These are phyloP conservation scores for Palythoa grandiflora DNA, from an alignment of 92 coral and sea anemone species.

Conservation along the genomic window DNA sequence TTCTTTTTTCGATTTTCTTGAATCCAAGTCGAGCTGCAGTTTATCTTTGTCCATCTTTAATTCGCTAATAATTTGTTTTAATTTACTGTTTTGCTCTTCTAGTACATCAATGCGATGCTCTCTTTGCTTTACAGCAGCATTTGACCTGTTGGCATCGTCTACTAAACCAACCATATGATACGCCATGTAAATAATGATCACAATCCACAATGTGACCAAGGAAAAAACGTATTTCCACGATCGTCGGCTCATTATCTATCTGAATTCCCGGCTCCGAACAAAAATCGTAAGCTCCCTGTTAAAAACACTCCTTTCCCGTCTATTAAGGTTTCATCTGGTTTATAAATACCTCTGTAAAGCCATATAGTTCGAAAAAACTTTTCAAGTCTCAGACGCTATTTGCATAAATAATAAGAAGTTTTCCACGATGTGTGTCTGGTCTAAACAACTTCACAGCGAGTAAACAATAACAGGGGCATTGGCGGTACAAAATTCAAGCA, in stretches of 20 bases:
- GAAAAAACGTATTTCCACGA: conserved; percentile 77
- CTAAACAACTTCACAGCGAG: too few relatives aligned
- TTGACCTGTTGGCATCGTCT: conserved; percentile 77
- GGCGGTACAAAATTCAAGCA: too few relatives aligned
- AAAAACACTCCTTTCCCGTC: background rate
- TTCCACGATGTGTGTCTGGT: too few relatives aligned
- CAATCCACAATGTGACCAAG: conserved; percentile 77
- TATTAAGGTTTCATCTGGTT: background rate
- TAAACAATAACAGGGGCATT: too few relatives aligned
- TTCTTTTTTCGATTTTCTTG: conserved; percentile 57
- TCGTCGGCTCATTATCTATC: conserved; percentile 61
- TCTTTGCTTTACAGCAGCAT: conserved; percentile 61
- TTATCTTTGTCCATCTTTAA: conserved; percentile 61
- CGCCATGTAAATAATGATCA: conserved; percentile 82
- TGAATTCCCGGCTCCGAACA: background rate
- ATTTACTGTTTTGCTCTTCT: conserved; percentile 65
- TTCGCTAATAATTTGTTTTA: conserved; percentile 73
- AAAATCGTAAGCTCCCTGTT: background rate
- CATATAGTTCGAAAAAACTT: background rate
- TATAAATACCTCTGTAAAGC: background rate
- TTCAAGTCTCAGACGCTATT: background rate
- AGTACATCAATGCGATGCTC: conserved; percentile 73
- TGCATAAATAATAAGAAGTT: background rate
- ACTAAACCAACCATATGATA: conserved; percentile 80
- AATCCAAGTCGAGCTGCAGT: conserved; percentile 56